Conservation (phyloP, 30 jellyfish, hydroid and myxozoan genomes). For the Turritopsis dohrnii region DNA sequence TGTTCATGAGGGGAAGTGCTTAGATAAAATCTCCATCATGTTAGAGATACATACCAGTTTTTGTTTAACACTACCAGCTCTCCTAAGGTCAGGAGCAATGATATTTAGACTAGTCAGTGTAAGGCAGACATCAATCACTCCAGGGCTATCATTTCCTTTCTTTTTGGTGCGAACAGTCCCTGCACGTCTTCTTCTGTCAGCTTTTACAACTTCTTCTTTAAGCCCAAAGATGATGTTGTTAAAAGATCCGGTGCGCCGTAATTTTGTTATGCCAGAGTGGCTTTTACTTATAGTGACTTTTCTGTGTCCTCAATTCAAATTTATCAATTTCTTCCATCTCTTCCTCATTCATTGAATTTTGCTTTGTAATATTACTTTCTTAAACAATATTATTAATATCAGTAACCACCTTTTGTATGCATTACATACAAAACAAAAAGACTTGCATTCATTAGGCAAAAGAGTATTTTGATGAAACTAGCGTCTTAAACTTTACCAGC, state of each 20-base stretch:
- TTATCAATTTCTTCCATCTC: background rate
- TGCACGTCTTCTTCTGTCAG: constrained; percentile 1
- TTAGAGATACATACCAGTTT: constrained; percentile 3
- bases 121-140: constrained; percentile 23
- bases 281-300: background rate
- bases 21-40: no score
- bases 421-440: no score
- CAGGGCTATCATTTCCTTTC: constrained; percentile 1
- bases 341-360: background rate
- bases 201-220: background rate
- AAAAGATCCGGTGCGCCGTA: background rate
- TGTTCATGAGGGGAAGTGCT: no score
- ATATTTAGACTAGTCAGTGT: constrained; percentile 21
- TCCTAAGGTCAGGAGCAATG: constrained; percentile 12
- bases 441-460: no score
- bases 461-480: no score
- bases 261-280: background rate
- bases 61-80: background rate
- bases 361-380: background rate
- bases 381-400: no score
- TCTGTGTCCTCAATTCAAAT: background rate
- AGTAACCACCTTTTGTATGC: no score
- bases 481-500: no score
- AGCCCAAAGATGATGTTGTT: constrained; percentile 7
- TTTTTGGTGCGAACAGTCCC: background rate